phyloP scores from a whole-genome alignment of 2,797 vertebrate genomes.

The Myripristis jacobus region DNA sequence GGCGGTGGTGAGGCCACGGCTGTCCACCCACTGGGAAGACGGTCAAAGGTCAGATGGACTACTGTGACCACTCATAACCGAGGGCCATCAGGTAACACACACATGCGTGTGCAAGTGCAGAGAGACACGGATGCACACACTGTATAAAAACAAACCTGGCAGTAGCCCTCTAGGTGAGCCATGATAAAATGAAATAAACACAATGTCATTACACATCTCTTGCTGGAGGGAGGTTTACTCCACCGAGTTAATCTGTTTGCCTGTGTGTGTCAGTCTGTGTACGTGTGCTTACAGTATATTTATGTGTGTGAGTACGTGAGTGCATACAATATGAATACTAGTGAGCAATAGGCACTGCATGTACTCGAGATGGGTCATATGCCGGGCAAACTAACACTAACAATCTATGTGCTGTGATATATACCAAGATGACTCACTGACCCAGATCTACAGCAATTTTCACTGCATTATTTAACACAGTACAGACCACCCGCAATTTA shows the following conservation, averaged over 20 bases:
- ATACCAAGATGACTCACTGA: conserved; percentile 49
- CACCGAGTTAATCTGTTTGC: conserved; percentile 32
- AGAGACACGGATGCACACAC: conserved; percentile 2
- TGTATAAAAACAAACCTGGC: neutral
- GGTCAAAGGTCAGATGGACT: conserved; percentile 40
- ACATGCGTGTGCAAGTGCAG: neutral
- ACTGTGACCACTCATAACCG: conserved; percentile 29
- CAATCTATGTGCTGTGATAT: conserved; percentile 42
- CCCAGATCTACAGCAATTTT: conserved; percentile 40
- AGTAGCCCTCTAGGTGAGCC: conserved; percentile 15
- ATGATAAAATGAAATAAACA: conserved; percentile 25
- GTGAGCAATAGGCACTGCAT: neutral
- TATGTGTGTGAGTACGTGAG: neutral
- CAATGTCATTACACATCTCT: conserved; percentile 28
- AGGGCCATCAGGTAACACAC: conserved; percentile 10
- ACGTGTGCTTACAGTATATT: too few relatives aligned
- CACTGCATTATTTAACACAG: conserved; percentile 59
- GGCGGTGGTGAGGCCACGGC: conserved; percentile 20
- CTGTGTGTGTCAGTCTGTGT: conserved; percentile 2
- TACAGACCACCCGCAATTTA: conserved; percentile 28
- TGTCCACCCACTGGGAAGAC: neutral
- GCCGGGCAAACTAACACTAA: conserved; percentile 30
- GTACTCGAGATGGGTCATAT: conserved; percentile 26
- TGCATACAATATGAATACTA: conserved; percentile 12
- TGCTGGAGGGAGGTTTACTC: conserved; percentile 23